Conservation (phyloP, 2,113 vertebrate genomes). For the Lanius ludovicianus region DNA sequence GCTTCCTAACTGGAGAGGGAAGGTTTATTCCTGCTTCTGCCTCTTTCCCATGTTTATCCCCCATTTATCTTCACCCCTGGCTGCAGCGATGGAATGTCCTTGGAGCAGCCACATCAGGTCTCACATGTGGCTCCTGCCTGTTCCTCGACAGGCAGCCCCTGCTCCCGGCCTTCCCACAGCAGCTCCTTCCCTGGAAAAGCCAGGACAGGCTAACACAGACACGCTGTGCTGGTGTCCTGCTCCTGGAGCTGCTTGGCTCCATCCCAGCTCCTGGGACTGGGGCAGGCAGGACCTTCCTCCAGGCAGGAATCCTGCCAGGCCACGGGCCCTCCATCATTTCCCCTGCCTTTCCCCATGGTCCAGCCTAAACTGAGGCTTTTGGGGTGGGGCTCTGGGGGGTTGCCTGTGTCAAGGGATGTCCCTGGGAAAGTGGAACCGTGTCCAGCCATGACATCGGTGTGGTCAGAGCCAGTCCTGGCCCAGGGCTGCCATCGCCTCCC, state of each 20-base stretch:
- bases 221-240: fast-evolving
- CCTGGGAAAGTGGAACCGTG: not conserved
- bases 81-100: not conserved
- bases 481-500: not conserved
- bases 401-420: not conserved
- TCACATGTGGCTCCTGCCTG: not conserved
- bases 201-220: fast-evolving
- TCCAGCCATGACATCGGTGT: fast-evolving
- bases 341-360: not conserved
- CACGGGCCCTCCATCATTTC: not conserved
- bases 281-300: not conserved
- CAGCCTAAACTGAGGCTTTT: not conserved
- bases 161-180: not conserved
- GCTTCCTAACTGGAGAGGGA: not conserved
- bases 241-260: not conserved
- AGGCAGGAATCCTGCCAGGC: not conserved
- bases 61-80: not conserved
- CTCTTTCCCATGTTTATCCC: not conserved
- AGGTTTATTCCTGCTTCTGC: not conserved
- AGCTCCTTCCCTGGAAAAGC: not conserved
- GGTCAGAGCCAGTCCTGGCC: not conserved
- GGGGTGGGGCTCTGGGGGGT: not conserved
- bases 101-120: not conserved
- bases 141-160: not conserved
- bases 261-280: not conserved